phyloP scores from a whole-genome alignment of 2,888 invertebrate species.

The Brachyptera risi region DNA sequence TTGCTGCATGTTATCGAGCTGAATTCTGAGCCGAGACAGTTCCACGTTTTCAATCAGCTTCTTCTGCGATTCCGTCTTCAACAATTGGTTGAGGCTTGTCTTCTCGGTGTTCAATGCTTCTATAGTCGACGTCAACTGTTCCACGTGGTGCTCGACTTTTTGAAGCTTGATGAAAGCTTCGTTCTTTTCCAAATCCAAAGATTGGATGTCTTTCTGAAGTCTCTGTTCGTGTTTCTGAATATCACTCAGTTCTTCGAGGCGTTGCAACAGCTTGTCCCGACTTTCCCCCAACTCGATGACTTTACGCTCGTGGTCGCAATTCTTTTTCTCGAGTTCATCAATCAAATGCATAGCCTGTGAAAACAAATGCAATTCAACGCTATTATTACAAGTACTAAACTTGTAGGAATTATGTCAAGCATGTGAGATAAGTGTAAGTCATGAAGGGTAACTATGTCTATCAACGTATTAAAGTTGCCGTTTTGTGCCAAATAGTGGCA shows the following conservation, averaged over 20 bases:
- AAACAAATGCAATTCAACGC: neutral
- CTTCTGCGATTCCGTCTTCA: neutral
- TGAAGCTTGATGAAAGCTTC: conserved; percentile 20
- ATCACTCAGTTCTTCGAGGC: conserved; percentile 19
- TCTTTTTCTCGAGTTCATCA: neutral
- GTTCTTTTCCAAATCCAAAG: conserved; percentile 25
- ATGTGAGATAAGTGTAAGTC: too few relatives aligned
- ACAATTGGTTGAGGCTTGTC: neutral
- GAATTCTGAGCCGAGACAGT: conserved; percentile 12
- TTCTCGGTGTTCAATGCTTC: conserved; percentile 16
- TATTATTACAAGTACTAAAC: too few relatives aligned
- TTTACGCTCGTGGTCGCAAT: neutral
- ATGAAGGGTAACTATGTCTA: too few relatives aligned
- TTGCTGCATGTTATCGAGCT: conserved; percentile 26
- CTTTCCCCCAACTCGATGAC: neutral
- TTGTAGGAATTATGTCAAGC: too few relatives aligned
- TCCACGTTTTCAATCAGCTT: conserved; percentile 2
- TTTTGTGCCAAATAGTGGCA: too few relatives aligned
- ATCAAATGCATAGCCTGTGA: neutral
- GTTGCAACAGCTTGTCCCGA: conserved; percentile 11
- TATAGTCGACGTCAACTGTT: conserved; percentile 27
- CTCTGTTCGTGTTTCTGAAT: conserved; percentile 24
- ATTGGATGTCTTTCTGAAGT: conserved; percentile 27
- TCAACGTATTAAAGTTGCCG: too few relatives aligned
- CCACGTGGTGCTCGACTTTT: conserved; percentile 25